A percentile compares a stretch with the other conserved stretches of the same genome.
These are phyloP conservation scores for Prunella fulvescens DNA, from an alignment of 2,113 vertebrate species.

Conservation along the genomic window DNA sequence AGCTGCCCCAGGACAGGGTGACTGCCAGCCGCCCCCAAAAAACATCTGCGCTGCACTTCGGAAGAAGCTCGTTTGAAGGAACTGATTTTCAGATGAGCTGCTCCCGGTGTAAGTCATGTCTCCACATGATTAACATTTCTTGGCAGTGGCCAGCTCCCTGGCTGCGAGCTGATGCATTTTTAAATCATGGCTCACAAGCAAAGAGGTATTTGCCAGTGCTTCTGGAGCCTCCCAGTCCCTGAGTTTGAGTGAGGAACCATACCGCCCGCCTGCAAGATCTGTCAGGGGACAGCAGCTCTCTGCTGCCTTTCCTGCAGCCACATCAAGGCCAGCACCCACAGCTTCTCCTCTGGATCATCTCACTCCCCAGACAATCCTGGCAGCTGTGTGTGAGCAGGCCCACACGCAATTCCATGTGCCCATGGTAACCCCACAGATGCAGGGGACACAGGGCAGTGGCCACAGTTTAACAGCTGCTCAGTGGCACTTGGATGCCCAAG, in stretches of 20 bases:
- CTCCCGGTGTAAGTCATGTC: background rate
- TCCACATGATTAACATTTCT: constrained; percentile 31
- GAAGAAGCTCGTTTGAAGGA: background rate
- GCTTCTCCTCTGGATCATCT: background rate
- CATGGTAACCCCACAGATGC: accelerated
- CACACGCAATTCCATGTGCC: background rate
- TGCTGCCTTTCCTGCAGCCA: background rate
- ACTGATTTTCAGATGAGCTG: background rate
- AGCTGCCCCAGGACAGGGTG: background rate
- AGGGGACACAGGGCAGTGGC: background rate
- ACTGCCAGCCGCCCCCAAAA: accelerated
- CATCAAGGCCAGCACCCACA: background rate
- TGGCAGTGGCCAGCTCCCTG: background rate
- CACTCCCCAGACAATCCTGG: accelerated
- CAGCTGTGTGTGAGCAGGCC: accelerated
- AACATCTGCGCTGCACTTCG: accelerated
- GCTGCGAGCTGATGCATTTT: constrained; percentile 3
- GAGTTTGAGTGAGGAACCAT: background rate
- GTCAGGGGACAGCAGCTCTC: background rate
- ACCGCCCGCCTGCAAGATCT: background rate
- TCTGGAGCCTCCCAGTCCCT: background rate
- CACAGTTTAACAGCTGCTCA: background rate
- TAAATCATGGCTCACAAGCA: background rate
- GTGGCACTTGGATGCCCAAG: background rate
- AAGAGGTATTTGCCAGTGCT: background rate